Evolutionary conservation across 2,113 vertebrate species (phyloP), one percentile per base, ranked within the genome.

Genomic region (Equus quagga): DNA sequence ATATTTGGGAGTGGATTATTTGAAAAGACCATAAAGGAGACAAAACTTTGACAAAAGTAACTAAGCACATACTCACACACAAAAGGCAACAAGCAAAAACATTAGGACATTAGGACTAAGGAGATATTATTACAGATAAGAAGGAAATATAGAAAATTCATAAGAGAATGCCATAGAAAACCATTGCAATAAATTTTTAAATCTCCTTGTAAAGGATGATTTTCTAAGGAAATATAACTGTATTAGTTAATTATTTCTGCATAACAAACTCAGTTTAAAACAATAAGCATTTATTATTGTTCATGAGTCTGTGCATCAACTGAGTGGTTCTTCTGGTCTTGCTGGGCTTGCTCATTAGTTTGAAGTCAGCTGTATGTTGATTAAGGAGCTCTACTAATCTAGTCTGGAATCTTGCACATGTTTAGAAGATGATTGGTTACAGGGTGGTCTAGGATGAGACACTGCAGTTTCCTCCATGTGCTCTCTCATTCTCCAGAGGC

Each of bases 151-250:
- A 65, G 36, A 90, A 90, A 82, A 56, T 44, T 65, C 33, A 58
- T 78, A 46, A 91, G 31, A 87, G 36, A 93, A 76, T 69, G 12
- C 11, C 31, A 83, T 24, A 9, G 58, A 49, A 64, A 91, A 76
- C 24, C 24, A 56, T 2, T 54, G 6, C 3, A 36, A 64, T 13
- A 58, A 58, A 93, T 58, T 64, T 36, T 51, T 33, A 90, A 82
- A 44, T 93, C 31, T 83, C 54, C 19, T 49, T 41, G 33, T 60
- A 78, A 85, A 93, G 19, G 56, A 31, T 62, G 11, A 49, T 75
- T 88, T 86, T 95, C 44, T 75, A 91, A 94, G 56, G 76, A 94
- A 72, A 79, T 86, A 54, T 51, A 84, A 67, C 18, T 73, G 13
- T 13, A 19, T 67, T 31, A 44, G 31, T 49, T 80, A 80, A 82